Evolutionary conservation across 2,113 vertebrate genomes (phyloP), one percentile per base, ranked within the genome.

Genomic region (Embiotoca jacksoni): DNA sequence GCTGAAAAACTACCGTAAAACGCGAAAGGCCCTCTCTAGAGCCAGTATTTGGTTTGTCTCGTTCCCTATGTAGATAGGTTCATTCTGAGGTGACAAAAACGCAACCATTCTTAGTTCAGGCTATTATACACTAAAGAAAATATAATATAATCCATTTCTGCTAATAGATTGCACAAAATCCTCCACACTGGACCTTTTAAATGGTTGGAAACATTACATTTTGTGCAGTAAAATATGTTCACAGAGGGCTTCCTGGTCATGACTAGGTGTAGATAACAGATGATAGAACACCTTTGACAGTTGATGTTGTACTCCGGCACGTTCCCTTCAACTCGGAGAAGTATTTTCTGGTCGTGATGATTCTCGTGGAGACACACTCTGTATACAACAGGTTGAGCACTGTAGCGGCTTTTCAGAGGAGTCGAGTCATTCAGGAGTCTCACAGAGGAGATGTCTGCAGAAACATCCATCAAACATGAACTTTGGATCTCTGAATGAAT

Each of bases 401-500:
- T 3, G 39, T 78, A 56, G 75, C 44, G 71, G 49, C 58, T 82
- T 50, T 61, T 37, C 73, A 90, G 67, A 78, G 67, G 57, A 37
- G 76, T 84, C 0, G 92, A 93, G 71, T 83, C 81, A 82, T 94
- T 94, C 46, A 93, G 58, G 50, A 94, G 80, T 74, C 50, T 86
- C 59, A 94, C 58, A 33, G 91, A 83, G 10, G 89, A 89, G 60
- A 94, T 91, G 80, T 92, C 94, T 94, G 64, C 61, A 59, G 54
- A 75, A 56, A 23, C 23, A 23, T 23, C 23, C 3, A 1, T 23
- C 53, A 3, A 78, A 47, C 49, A 3, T 39, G 23, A 66, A 62
- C 7, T 8, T 5, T 13, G 54, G 3, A 8, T 62, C 1, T 50
- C 11, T 2, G 16, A 52, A 10, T 37, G 15, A 4, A 44, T 41